These are phyloP conservation scores for Dipus sagitta DNA, from an alignment of 2,797 vertebrate species.

Conservation along the genomic window DNA sequence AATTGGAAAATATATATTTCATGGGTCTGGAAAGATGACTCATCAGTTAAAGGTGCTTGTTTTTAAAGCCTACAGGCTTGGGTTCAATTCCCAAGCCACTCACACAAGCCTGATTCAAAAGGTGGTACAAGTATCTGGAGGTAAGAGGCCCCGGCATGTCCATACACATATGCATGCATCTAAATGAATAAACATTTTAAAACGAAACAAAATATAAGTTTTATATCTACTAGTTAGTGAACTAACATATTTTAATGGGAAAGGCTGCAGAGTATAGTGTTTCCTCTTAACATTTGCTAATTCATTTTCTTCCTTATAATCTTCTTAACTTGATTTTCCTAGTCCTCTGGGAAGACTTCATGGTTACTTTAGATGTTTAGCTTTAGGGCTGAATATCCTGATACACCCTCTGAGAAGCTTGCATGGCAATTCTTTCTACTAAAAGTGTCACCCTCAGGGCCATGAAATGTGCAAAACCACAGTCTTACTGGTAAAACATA, in stretches of 20 bases:
- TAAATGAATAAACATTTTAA: no score
- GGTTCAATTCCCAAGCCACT: no score
- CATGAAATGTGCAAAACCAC: slow-evolving; percentile 8
- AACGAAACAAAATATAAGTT: not conserved
- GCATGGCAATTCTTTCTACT: not conserved
- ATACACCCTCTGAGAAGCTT: not conserved
- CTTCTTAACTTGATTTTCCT: slow-evolving; percentile 37
- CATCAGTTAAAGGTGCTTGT: no score
- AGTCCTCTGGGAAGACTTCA: not conserved
- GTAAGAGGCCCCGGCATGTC: no score
- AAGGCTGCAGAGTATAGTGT: not conserved
- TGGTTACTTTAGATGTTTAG: slow-evolving; percentile 18
- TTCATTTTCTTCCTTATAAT: slow-evolving; percentile 37
- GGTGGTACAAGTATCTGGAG: no score
- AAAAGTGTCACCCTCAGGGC: slow-evolving; percentile 22
- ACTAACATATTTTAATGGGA: not conserved
- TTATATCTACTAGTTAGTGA: not conserved
- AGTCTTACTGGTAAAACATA: slow-evolving; percentile 55
- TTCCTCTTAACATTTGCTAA: not conserved
- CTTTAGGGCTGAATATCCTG: not conserved
- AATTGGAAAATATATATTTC: not conserved
- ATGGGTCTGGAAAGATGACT: no score
- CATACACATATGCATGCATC: no score
- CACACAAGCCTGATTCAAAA: no score
- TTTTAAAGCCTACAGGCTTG: no score